phyloP scores from a whole-genome alignment of 2,888 invertebrate genomes.

The Oligia latruncula region DNA sequence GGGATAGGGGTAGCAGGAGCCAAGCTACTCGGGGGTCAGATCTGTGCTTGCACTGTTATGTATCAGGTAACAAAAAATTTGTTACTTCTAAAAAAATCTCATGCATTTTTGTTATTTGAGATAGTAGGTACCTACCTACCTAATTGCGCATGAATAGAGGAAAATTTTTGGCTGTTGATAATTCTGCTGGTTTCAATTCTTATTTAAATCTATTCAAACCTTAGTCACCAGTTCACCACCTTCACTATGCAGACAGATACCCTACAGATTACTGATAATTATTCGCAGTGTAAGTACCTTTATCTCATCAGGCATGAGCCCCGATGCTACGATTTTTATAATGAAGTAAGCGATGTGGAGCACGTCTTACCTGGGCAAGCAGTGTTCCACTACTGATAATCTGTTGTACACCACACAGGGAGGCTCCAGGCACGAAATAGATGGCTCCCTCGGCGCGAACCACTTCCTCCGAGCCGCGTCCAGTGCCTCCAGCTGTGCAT shows the following conservation, averaged over 20 bases:
- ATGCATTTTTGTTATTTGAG: neutral
- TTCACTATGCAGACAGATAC: neutral
- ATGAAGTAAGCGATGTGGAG: neutral
- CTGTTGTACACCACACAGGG: constrained; percentile 87
- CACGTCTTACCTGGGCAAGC: neutral
- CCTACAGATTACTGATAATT: neutral
- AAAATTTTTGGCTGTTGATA: neutral
- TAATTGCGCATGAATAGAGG: neutral
- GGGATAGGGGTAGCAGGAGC: constrained; percentile 78
- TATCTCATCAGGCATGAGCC: too few relatives aligned
- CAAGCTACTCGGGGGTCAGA: constrained; percentile 73
- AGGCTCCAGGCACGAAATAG: constrained; percentile 95
- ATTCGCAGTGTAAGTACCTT: neutral
- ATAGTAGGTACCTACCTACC: neutral
- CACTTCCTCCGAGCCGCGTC: constrained; percentile 95
- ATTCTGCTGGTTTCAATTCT: neutral
- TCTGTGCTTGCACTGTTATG: constrained; percentile 83
- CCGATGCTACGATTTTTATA: neutral
- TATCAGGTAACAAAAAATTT: constrained; percentile 76
- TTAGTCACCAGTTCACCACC: neutral
- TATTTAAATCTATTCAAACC: too few relatives aligned
- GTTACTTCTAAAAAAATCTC: too few relatives aligned
- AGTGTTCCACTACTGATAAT: neutral
- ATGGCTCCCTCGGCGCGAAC: constrained; percentile 93
- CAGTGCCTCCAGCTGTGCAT: constrained; percentile 92